Evolutionary conservation across 2,797 vertebrate species (phyloP).

Genomic region (Gallinago solitaria): DNA sequence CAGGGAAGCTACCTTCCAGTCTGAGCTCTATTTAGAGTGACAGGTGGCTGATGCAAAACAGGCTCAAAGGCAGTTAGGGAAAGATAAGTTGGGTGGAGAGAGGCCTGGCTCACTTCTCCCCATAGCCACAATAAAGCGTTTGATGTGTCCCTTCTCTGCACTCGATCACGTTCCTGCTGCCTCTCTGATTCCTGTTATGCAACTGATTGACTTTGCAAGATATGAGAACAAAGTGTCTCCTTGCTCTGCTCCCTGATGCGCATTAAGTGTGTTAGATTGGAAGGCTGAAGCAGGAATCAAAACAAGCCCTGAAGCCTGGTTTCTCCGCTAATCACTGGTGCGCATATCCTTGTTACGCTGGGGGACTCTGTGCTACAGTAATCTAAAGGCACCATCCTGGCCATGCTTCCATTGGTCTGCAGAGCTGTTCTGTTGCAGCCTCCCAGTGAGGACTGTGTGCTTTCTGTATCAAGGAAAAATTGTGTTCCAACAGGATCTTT

Average conservation of each 20-base stretch:
- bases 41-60: constrained; percentile 36
- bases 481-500: not conserved
- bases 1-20: not conserved
- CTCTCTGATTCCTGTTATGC: constrained; percentile 28
- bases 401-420: not conserved
- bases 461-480: not conserved
- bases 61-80: not conserved
- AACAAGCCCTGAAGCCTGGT: not conserved
- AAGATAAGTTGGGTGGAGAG: not conserved
- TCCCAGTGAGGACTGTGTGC: not conserved
- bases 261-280: not conserved
- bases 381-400: not conserved
- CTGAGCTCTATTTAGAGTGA: not conserved
- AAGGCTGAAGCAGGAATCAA: constrained; percentile 16
- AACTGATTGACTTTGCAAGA: constrained; percentile 48
- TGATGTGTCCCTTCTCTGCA: constrained; percentile 41
- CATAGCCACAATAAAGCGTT: not conserved
- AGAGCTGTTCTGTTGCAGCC: not conserved
- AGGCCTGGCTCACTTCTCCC: not conserved
- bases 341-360: not conserved
- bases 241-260: constrained; percentile 16
- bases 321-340: not conserved
- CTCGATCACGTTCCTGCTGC: constrained; percentile 43
- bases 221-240: constrained; percentile 43
- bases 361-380: not conserved